Conservation (phyloP, 2,113 vertebrate genomes). For the Triplophysa siluroides region DNA sequence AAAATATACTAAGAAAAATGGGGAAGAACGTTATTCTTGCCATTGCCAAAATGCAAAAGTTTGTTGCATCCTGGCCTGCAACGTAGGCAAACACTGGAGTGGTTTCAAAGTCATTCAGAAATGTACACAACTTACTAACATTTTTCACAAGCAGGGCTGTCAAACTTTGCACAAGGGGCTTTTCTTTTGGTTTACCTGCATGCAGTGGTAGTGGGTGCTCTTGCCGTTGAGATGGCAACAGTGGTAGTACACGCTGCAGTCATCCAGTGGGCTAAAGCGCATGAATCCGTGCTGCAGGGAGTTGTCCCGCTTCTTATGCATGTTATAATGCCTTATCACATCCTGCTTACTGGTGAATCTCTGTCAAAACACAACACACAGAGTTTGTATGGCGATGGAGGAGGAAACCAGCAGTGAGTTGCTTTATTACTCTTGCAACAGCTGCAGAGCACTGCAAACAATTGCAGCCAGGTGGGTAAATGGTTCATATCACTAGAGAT, state of each 20-base stretch:
- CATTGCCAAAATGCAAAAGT: too few relatives aligned
- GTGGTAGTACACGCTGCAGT: constrained; percentile 98
- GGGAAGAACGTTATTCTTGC: too few relatives aligned
- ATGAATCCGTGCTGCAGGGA: constrained; percentile 99
- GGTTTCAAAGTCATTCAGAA: too few relatives aligned
- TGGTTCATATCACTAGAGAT: constrained; percentile 54
- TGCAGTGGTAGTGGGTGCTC: constrained; percentile 99
- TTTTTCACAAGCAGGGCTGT: neutral
- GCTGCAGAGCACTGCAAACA: constrained; percentile 72
- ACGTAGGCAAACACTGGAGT: too few relatives aligned
- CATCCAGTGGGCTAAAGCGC: constrained; percentile 98
- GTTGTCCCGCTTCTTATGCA: constrained; percentile 99
- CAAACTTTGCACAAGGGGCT: neutral
- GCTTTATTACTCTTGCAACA: constrained; percentile 75
- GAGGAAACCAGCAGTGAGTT: constrained; percentile 69
- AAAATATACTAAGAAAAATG: too few relatives aligned
- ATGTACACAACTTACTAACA: neutral
- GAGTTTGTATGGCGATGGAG: constrained; percentile 19
- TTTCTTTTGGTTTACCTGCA: constrained; percentile 83
- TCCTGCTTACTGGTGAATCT: constrained; percentile 99
- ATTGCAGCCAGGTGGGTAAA: constrained; percentile 61
- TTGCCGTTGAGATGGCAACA: constrained; percentile 99
- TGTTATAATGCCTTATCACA: constrained; percentile 99
- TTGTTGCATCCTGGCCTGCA: too few relatives aligned
- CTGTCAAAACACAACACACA: constrained; percentile 77